Percentiles rank a stretch among this genome's conserved stretches.
Evolutionary conservation across 2,113 vertebrate genomes (phyloP).

Genomic region (Paramisgurnus dabryanus): DNA sequence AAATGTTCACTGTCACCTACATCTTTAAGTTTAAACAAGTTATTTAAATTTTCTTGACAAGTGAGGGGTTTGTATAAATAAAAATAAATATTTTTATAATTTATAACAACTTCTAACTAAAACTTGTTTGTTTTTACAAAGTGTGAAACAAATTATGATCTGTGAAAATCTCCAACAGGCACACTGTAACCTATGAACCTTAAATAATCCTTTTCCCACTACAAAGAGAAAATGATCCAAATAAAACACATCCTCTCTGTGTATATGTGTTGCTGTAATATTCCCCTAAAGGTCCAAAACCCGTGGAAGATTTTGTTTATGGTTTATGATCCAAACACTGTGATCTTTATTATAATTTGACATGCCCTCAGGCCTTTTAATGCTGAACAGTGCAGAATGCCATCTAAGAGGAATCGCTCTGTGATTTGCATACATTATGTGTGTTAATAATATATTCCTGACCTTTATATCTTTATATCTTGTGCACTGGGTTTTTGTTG

Average conservation of each 20-base stretch:
- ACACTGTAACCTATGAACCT: too few relatives aligned
- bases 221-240: background rate
- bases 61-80: too few relatives aligned
- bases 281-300: background rate
- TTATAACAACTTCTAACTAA: too few relatives aligned
- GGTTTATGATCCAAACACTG: background rate
- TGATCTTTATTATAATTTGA: background rate
- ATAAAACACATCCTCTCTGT: background rate
- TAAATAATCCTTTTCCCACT: too few relatives aligned
- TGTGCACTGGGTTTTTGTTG: too few relatives aligned
- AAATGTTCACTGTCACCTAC: too few relatives aligned
- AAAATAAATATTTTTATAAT: too few relatives aligned
- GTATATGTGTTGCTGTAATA: background rate
- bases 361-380: background rate
- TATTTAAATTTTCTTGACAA: too few relatives aligned
- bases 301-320: background rate
- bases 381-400: background rate
- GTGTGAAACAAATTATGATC: too few relatives aligned
- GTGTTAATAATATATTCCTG: background rate
- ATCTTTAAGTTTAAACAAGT: too few relatives aligned
- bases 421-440: slow-evolving; percentile 18
- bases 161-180: too few relatives aligned
- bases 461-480: background rate
- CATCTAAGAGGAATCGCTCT: slow-evolving; percentile 1
- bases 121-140: too few relatives aligned